Base-by-base conservation (phyloP, 2,888 invertebrate genomes). In the Prosopocoilus inquinatus region DNA sequence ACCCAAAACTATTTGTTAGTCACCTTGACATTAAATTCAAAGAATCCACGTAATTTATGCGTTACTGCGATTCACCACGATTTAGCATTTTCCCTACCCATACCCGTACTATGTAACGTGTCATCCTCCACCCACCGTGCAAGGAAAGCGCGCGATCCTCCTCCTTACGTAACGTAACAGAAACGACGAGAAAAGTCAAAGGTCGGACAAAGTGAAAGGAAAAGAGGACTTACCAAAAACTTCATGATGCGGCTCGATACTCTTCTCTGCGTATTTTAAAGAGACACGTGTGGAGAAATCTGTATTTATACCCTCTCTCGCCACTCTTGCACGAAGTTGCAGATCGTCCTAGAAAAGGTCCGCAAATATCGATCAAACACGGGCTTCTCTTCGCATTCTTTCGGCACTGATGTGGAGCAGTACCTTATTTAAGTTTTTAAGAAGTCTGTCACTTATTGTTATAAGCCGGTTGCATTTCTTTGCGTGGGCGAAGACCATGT, bases 221-320 rank as follows among this genome's bases (percentile, higher is more conserved):
- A 11, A 11, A 1, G 28, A 20, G 11, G 45, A 64, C 66, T 65
- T 61, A 66, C 66, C 66, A 64, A 64, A 61, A 63, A 49, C 62
- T 62, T 64, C 66, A 63, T 66, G 58, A 59, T 62, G 60, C 48
- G 50, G 57, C 58, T 50, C 32, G 55, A 54, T 53, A 51, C 55
- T 51, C 53, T 57, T 58, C 55, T 51, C 39, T 57, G 55, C 55
- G 45, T 47, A 52, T 53, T 62, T 51, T 61, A 59, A 56, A 50
- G 45, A 55, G 50, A 50, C 61, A 61, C 61, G 60, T 63, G 64
- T 60, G 61, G 64, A 58, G 65, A 65, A 66, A 65, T 66, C 66
- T 43, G 60, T 66, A 66, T 67, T 66, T 67, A 67, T 67, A 67
- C 62, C 53, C 48, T 55, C 61, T 53, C 58, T 45, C 57, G 58